Percentiles rank a stretch among this genome's conserved stretches.
Evolutionary conservation across 2,888 invertebrate species (phyloP).

Genomic region (Mimumesa dahlbomi): DNA sequence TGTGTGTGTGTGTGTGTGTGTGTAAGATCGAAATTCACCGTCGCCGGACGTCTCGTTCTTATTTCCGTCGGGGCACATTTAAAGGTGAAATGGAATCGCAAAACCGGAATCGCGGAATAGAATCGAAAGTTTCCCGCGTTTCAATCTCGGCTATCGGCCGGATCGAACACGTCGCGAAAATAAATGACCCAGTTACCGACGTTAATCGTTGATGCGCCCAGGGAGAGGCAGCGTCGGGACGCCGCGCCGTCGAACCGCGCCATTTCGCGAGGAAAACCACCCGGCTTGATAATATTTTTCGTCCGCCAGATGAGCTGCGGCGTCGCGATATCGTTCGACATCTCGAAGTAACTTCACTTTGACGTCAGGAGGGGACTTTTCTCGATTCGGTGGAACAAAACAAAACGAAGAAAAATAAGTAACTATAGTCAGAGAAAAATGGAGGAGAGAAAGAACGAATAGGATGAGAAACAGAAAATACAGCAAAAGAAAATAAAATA

Average conservation of each 20-base stretch:
- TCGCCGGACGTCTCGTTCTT: too few relatives aligned
- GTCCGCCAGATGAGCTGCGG: not conserved
- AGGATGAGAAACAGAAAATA: not conserved
- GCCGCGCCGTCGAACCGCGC: not conserved
- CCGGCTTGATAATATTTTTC: not conserved
- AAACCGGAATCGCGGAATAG: too few relatives aligned
- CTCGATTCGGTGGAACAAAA: too few relatives aligned
- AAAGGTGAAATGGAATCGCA: too few relatives aligned
- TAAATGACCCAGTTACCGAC: constrained; percentile 20
- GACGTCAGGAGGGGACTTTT: constrained; percentile 37
- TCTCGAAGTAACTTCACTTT: constrained; percentile 30
- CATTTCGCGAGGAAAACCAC: constrained; percentile 13
- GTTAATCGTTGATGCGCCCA: constrained; percentile 15
- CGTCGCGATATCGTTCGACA: constrained; percentile 18
- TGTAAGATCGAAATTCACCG: too few relatives aligned
- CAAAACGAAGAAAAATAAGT: not conserved
- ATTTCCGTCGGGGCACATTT: too few relatives aligned
- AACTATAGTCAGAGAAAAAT: constrained; percentile 22
- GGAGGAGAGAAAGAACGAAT: constrained; percentile 7
- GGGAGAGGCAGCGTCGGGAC: not conserved
- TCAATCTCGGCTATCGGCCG: too few relatives aligned
- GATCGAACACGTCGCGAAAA: constrained; percentile 7
- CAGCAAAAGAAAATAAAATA: not conserved
- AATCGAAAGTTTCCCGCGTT: too few relatives aligned
- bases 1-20: too few relatives aligned